phyloP scores from a whole-genome alignment of 1,140 invertebrate species.

The Drosophila tropicalis region DNA sequence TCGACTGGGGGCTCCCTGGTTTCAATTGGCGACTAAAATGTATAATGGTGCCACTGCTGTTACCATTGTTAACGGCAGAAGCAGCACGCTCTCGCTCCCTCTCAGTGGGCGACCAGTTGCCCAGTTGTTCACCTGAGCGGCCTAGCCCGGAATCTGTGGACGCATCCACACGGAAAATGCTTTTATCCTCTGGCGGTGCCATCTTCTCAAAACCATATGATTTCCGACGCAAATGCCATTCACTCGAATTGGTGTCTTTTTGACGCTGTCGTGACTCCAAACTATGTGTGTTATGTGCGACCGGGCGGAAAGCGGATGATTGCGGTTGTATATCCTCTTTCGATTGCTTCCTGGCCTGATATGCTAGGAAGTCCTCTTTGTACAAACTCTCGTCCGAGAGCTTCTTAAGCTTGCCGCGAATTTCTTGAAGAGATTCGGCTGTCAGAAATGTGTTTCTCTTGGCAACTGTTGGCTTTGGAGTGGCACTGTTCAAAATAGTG shows the following conservation, averaged over 20 bases:
- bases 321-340: slow-evolving; percentile 36
- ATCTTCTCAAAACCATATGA: slow-evolving; percentile 90
- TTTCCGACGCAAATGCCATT: slow-evolving; percentile 88
- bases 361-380: slow-evolving; percentile 73
- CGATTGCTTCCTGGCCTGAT: slow-evolving; percentile 72
- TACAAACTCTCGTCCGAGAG: slow-evolving; percentile 83
- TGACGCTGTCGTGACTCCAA: slow-evolving; percentile 84
- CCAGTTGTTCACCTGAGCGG: slow-evolving; percentile 87
- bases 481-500: slow-evolving; percentile 82
- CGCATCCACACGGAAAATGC: slow-evolving; percentile 85
- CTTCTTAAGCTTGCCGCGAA: slow-evolving; percentile 84
- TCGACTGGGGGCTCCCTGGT: slow-evolving; percentile 16
- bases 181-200: slow-evolving; percentile 84
- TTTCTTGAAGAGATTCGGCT: slow-evolving; percentile 85
- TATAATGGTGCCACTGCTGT: slow-evolving; percentile 65
- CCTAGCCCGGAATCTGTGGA: slow-evolving; percentile 90
- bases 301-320: slow-evolving; percentile 56
- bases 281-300: slow-evolving; percentile 84
- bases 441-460: slow-evolving; percentile 84
- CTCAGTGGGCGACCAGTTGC: slow-evolving; percentile 83
- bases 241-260: slow-evolving; percentile 84
- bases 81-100: slow-evolving; percentile 35
- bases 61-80: slow-evolving; percentile 17
- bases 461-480: slow-evolving; percentile 46
- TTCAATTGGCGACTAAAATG: slow-evolving; percentile 58